Evolutionary conservation across 92 coral and sea anemone species (phyloP), one percentile per base, ranked within the genome.

Genomic region (Metridium senile): DNA sequence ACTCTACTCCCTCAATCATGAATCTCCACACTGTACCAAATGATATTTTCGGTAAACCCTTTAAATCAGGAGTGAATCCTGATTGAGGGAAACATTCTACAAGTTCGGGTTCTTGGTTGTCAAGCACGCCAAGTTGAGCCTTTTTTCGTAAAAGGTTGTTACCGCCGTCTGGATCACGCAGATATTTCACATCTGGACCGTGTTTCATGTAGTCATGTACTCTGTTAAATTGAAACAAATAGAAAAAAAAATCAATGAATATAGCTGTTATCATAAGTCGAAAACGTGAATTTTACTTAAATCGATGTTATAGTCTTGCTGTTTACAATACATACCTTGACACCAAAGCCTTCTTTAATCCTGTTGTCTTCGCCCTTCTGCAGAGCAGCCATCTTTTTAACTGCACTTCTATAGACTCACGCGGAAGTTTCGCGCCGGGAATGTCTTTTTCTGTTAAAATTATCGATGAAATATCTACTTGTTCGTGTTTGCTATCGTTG

Each of bases 131-230:
- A 73, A 86, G 86, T 63, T 63, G 75, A 62, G 79, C 85, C 75
- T 85, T 86, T 69, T 86, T 86, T 67, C 73, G 81, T 77, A 75
- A 68, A 22, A 80, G 23, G 69, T 75, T 86, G 35, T 68, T 66
- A 46, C 89, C 85, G 57, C 85, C 79, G 58, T 85, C 85, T 57
- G 89, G 89, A 66, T 85, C 84, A 31, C 87, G 75, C 30, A 81
- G 53, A 76, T 86, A 86, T 71, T 82, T 86, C 26, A 45, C 62
- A 56, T 78, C n/a, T n/a, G n/a, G n/a, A n/a, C n/a, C n/a, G n/a
- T n/a, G n/a, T n/a, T n/a, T n/a, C n/a, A n/a, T 87, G 61, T 81
- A 86, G 70, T 86, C 86, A 54, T 81, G 76, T 22, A 80, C 86
- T 80, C 83, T 80, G 46, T 43, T 68, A 76, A 28, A 33, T 57